These are phyloP conservation scores for Dolichopus griseipennis DNA, from an alignment of 2,888 invertebrate species.

Conservation along the genomic window DNA sequence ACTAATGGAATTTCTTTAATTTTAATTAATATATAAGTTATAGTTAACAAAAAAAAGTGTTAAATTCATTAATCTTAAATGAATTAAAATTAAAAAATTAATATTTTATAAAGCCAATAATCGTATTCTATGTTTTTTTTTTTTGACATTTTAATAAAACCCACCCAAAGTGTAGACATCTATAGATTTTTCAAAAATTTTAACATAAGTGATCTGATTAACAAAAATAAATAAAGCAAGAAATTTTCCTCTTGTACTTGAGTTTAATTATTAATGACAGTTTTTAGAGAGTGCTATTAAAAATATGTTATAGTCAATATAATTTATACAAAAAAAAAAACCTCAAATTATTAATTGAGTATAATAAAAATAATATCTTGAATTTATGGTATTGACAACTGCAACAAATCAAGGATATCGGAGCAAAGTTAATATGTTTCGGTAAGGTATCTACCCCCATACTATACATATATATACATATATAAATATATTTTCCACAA, in stretches of 20 bases:
- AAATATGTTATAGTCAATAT: not conserved
- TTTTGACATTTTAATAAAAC: conserved; percentile 9
- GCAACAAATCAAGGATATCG: conserved; percentile 6
- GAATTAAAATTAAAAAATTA: not conserved
- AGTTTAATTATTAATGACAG: not conserved
- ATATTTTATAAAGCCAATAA: not conserved
- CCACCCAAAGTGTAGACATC: conserved; percentile 11
- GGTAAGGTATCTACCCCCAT: conserved; percentile 6
- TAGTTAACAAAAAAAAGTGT: not conserved
- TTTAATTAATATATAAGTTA: not conserved
- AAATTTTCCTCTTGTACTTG: not conserved
- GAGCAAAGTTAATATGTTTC: conserved; percentile 2
- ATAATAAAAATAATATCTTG: not conserved
- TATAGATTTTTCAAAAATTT: conserved; percentile 2
- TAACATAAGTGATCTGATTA: not conserved
- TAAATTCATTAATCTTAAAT: not conserved
- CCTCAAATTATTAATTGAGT: not conserved
- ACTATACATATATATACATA: not conserved
- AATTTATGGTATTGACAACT: conserved; percentile 6
- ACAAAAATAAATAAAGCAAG: conserved; percentile 1
- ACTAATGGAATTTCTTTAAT: conserved; percentile 6
- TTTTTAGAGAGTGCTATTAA: not conserved
- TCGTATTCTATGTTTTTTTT: not conserved
- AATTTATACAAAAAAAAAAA: not conserved
- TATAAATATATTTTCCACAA: not conserved